Base-by-base conservation (phyloP, 37 sponge, comb jelly and placozoan genomes). In the Spongilla lacustris region DNA sequence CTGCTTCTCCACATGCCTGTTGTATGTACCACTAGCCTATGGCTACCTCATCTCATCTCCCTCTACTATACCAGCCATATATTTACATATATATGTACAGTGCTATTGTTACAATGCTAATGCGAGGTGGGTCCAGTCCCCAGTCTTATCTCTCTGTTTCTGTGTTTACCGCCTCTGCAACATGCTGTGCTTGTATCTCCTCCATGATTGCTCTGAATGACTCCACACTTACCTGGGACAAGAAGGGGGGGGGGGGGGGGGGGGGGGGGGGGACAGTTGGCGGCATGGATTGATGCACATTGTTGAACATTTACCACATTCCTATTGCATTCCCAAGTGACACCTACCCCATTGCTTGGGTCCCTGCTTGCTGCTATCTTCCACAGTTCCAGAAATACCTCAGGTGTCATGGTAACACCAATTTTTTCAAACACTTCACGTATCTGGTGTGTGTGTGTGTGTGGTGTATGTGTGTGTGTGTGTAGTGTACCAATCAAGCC, bases 361-460 rank as follows among this genome's bases (percentile, higher is more conserved):
- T 98, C 82, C 36, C 88, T 91, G 9, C 79, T 84, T 26, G 75
- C 89, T 77, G 99, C 99, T 36, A 89, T 75, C 58, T 78, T 48
- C 96, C 96, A 99, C 71, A 99, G 79, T 70, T 83, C 82, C 58
- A 95, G 77, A 85, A 99, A 99, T 82, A 89, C 93, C 28, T 94
- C 93, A 66, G 85, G 85, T 25, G 83, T 58, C 81, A 98, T 88
- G n/a, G 71, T 73, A 66, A 95, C 89, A 34, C 98, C 98, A 71
- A 97, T 92, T 24, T 66, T 89, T 0, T 80, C 80, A 77, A 98
- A 95, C 28, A 98, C 75, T 69, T 68, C 32, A 67, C 74, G 28
- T 3, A 98, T 87, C 76, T 94, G 79, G 79, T 27, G 41, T 78
- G 79, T 46, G 34, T 24, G 34, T 28, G 41, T 41, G 41, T 41